phyloP scores from a whole-genome alignment of 92 coral and sea anemone species.

The Actinostola sp. region DNA sequence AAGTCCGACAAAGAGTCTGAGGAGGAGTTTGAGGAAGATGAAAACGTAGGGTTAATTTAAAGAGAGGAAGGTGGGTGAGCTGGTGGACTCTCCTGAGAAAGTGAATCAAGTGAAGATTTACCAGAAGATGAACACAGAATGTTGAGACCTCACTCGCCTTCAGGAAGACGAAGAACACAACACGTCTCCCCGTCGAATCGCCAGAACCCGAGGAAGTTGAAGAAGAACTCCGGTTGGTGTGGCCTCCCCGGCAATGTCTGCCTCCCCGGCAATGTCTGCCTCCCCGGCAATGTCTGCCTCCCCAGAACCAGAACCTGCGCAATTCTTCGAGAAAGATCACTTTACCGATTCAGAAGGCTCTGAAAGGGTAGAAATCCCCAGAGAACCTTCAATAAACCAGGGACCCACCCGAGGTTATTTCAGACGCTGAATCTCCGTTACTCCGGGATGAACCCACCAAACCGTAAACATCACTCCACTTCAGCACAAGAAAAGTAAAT shows the following conservation, averaged over 20 bases:
- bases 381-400: background rate
- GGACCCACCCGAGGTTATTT: constrained; percentile 32
- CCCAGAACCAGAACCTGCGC: constrained; percentile 22
- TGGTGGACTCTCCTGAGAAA: background rate
- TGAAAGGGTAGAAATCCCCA: constrained; percentile 13
- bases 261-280: no score
- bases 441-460: constrained; percentile 16
- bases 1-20: constrained; percentile 46
- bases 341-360: constrained; percentile 17
- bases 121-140: constrained; percentile 16
- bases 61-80: background rate
- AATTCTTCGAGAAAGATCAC: constrained; percentile 1
- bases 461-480: background rate
- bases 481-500: constrained; percentile 17
- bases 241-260: no score
- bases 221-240: background rate
- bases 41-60: background rate
- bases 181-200: background rate
- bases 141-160: no score
- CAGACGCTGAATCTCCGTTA: constrained; percentile 41
- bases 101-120: no score
- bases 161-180: constrained; percentile 8
- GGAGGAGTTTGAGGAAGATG: constrained; percentile 5
- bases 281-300: constrained; percentile 18
- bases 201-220: constrained; percentile 12